Conservation (phyloP, 1,140 invertebrate species). For the Drosophila fuyamai region DNA sequence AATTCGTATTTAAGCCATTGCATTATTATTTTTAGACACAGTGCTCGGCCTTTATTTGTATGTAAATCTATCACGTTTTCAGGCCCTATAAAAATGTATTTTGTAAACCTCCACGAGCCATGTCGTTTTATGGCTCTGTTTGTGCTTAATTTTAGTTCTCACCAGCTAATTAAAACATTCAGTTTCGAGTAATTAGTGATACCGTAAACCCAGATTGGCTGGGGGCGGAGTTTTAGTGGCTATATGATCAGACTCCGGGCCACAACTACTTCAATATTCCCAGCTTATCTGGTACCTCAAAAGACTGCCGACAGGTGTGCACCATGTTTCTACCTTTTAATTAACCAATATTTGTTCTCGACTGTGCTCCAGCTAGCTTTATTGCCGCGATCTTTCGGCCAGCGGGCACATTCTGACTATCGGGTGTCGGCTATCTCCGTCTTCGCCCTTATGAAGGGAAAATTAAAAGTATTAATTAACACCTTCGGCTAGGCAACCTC, state of each 20-base stretch:
- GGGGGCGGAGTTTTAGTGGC: neutral
- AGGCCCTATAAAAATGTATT: conserved; percentile 13
- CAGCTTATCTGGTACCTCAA: conserved; percentile 51
- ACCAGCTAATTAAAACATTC: conserved; percentile 47
- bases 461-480: conserved; percentile 36
- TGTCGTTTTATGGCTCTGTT: conserved; percentile 24
- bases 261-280: conserved; percentile 16
- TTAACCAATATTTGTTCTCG: conserved; percentile 72
- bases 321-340: conserved; percentile 58
- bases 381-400: conserved; percentile 28
- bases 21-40: conserved; percentile 51
- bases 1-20: conserved; percentile 28
- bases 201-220: conserved; percentile 29
- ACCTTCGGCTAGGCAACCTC: conserved; percentile 14
- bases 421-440: neutral
- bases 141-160: conserved; percentile 44
- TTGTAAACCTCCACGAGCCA: conserved; percentile 25
- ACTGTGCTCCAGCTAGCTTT: conserved; percentile 56
- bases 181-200: conserved; percentile 40
- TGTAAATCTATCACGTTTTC: conserved; percentile 27
- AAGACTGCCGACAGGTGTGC: conserved; percentile 66
- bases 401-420: conserved; percentile 16
- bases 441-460: neutral
- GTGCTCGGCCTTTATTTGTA: neutral
- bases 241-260: neutral